Base-by-base conservation (phyloP, 2,888 invertebrate species). In the Ochropacha duplaris region DNA sequence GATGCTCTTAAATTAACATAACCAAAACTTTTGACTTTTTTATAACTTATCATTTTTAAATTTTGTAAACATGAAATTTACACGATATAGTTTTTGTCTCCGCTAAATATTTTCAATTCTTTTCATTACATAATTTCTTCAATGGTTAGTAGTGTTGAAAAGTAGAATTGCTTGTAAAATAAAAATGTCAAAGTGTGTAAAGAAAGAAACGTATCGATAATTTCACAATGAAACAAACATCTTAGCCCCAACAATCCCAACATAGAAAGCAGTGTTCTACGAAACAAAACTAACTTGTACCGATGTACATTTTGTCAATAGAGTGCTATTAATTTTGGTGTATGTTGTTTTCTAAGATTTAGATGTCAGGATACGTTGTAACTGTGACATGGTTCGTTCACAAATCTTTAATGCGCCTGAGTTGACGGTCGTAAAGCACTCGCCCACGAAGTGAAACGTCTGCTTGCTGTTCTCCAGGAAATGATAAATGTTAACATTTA, bases 311-410 rank as follows among this genome's bases (percentile, higher is more conserved):
- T n/a, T 39, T 39, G 19, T 44, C 44, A 19, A 44, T 44, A 14
- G 54, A 49, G 54, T 19, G 9, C 44, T n/a, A 44, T 44, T 44
- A 44, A 44, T 68, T 66, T 64, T 57, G 57, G 55, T 54, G 50
- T 57, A 51, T 49, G 64, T 65, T 28, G 61, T 52, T 63, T 65
- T 60, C 62, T 28, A 58, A 60, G 59, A 67, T 56, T 52, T 44
- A 56, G 56, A 57, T 31, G 61, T 55, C 49, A 50, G 54, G 54
- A 65, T 69, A 69, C 71, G 71, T 64, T 58, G 59, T 64, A 60
- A 61, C 64, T 62, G 62, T 62, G 72, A 71, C 71, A 73, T 66
- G 69, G 66, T 68, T 63, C 54, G 55, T 62, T 70, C 62, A 68
- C 69, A 66, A 68, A 71, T 72, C 66, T 63, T 65, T 66, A 68